Base-by-base conservation (phyloP, 2,113 vertebrate genomes). In the Ameiurus melas region DNA sequence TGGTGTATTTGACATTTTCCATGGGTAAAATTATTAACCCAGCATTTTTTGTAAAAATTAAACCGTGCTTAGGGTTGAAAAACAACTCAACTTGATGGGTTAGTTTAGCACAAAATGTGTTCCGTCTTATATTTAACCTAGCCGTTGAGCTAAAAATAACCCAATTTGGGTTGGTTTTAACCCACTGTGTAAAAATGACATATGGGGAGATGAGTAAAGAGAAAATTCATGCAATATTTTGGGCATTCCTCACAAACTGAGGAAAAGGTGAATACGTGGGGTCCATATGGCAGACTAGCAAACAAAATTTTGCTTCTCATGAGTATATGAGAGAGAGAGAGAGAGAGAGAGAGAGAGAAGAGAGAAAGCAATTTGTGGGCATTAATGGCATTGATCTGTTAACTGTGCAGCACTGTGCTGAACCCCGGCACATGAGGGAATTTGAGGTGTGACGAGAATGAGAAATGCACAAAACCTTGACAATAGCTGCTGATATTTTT, bases 371-470 rank as follows among this genome's bases (percentile, higher is more conserved):
- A 90, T 90, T 85, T 84, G 80, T 71, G 84, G 73, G 36, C 87
- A 90, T 88, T 90, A 86, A 84, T 80, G 47, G 71, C 84, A 86
- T 90, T 60, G 85, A 90, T 90, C 87, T 60, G 81, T 86, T 86
- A 84, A 90, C 87, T 64, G 80, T 86, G 79, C 79, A 75, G 75
- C 84, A 3, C 79, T 39, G 68, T 33, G 70, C 81, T 57, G 79
- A 89, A 83, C 43, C 79, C 82, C 64, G 53, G 79, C 33, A 64
- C 87, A 71, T 12, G 57, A n/a, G 77, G 88, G 71, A 25, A 70
- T 86, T 53, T 68, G 64, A 86, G 80, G 51, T 88, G 89, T 86
- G 89, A 88, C 43, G n/a, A 6, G 87, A 90, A 88, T 88, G 81
- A 58, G 43, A 84, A 88, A 68, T 20, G 57, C 20, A 60, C 16